Conservation (phyloP, 2,113 vertebrate genomes). For the Cephalopterus ornatus region DNA sequence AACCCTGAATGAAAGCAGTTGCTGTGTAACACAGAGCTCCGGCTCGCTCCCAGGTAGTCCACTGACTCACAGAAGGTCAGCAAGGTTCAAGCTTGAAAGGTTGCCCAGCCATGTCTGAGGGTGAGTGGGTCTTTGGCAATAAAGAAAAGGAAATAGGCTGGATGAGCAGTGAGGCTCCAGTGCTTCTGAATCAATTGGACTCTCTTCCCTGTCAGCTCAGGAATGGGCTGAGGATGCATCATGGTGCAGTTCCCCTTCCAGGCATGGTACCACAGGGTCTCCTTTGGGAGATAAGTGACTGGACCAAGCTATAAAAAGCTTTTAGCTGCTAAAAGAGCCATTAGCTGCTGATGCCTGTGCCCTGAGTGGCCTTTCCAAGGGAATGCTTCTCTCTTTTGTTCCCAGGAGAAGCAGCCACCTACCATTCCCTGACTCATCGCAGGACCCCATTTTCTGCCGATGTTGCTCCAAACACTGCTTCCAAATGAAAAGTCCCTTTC, state of each 20-base stretch:
- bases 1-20: neutral
- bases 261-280: neutral
- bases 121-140: neutral
- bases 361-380: neutral
- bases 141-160: neutral
- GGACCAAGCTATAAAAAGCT: neutral
- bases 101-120: neutral
- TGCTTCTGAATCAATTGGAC: neutral
- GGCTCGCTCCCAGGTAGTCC: neutral
- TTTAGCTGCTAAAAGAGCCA: neutral
- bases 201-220: neutral
- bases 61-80: neutral
- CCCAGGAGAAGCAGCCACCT: neutral
- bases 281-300: neutral
- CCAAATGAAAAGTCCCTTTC: neutral
- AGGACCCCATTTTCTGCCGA: fast-evolving
- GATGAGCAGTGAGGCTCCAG: neutral
- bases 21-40: neutral
- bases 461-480: neutral
- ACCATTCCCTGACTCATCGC: neutral
- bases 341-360: neutral
- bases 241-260: neutral
- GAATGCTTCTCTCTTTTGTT: neutral
- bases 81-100: neutral
- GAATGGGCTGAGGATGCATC: neutral